Evolutionary conservation across 2,888 invertebrate species (phyloP).

Genomic region (Invenusta paracnida): DNA sequence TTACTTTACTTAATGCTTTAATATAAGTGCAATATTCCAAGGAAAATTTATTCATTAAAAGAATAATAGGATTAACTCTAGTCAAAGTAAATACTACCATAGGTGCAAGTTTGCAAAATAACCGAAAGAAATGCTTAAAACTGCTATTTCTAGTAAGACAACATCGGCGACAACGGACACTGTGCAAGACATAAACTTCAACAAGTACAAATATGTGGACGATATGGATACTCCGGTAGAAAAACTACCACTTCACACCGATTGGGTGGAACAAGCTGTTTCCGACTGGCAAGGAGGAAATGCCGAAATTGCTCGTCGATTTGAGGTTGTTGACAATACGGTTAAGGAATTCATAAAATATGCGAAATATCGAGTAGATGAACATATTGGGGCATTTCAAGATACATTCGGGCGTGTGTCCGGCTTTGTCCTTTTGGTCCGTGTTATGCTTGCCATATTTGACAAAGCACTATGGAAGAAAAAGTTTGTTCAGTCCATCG

Average conservation of each 20-base stretch:
- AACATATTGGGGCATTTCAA: background rate
- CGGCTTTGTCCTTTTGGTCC: background rate
- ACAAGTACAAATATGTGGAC: background rate
- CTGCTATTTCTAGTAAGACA: too few relatives aligned
- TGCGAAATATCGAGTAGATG: background rate
- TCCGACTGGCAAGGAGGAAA: background rate
- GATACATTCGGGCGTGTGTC: background rate
- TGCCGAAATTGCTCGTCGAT: background rate
- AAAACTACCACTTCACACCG: background rate
- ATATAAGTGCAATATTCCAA: too few relatives aligned
- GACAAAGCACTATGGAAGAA: background rate
- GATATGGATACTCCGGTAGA: background rate
- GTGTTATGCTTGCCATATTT: background rate
- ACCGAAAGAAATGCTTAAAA: too few relatives aligned
- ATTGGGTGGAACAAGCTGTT: background rate
- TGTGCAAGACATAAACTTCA: background rate
- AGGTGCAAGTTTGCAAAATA: too few relatives aligned
- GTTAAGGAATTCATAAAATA: background rate
- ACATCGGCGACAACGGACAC: too few relatives aligned
- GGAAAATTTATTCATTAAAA: too few relatives aligned
- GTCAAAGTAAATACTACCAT: too few relatives aligned
- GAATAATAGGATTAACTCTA: too few relatives aligned
- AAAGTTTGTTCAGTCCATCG: background rate
- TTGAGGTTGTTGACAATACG: conserved; percentile 2
- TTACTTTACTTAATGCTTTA: too few relatives aligned